These are phyloP conservation scores for Oligia fasciuncula DNA, from an alignment of 2,888 invertebrate genomes.

Conservation along the genomic window DNA sequence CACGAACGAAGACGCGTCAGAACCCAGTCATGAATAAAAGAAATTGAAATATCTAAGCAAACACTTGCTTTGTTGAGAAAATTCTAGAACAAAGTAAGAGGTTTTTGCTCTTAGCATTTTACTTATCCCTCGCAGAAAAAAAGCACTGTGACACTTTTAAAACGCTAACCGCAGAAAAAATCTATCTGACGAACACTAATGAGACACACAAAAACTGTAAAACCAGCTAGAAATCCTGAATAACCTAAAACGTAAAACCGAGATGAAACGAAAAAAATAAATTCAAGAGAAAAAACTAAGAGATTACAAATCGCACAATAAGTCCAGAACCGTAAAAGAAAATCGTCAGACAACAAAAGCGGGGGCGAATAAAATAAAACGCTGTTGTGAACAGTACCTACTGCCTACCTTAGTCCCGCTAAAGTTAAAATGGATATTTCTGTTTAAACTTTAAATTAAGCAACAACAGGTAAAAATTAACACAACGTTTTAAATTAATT, in stretches of 20 bases:
- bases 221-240: slow-evolving; percentile 21
- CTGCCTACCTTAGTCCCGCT: background rate
- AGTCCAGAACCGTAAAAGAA: slow-evolving; percentile 52
- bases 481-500: slow-evolving; percentile 75
- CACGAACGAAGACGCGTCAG: background rate
- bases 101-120: slow-evolving; percentile 12
- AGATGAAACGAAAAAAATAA: slow-evolving; percentile 38
- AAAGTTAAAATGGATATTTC: slow-evolving; percentile 61
- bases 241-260: slow-evolving; percentile 26
- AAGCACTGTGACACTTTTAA: slow-evolving; percentile 16
- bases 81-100: slow-evolving; percentile 13
- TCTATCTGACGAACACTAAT: slow-evolving; percentile 37
- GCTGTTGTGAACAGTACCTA: slow-evolving; percentile 35
- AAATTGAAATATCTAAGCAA: slow-evolving; percentile 10
- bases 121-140: slow-evolving; percentile 21
- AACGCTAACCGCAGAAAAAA: slow-evolving; percentile 38
- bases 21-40: slow-evolving; percentile 9
- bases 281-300: slow-evolving; percentile 41
- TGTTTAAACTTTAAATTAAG: slow-evolving; percentile 63
- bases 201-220: slow-evolving; percentile 46
- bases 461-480: slow-evolving; percentile 73
- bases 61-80: background rate
- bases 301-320: slow-evolving; percentile 53
- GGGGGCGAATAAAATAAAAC: slow-evolving; percentile 42
- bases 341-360: slow-evolving; percentile 41